A percentile compares a stretch with the other conserved stretches of the same genome.
phyloP scores from a whole-genome alignment of 1,140 invertebrate species.

The Drosophila mayri region DNA sequence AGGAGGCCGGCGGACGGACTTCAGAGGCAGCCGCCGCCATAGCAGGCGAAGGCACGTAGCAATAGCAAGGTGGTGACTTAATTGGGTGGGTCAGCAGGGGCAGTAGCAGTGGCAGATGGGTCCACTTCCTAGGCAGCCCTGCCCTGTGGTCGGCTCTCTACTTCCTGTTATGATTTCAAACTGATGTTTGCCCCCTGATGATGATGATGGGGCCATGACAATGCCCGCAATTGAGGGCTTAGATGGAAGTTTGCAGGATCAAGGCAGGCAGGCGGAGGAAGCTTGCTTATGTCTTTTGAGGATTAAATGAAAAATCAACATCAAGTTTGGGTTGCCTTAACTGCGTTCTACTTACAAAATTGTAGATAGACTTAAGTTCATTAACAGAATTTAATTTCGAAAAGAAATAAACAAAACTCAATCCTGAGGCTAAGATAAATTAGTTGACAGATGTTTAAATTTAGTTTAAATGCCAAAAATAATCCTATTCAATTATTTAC shows the following conservation, averaged over 20 bases:
- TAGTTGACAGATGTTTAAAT: neutral
- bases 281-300: neutral
- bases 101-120: neutral
- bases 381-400: neutral
- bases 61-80: slow-evolving; percentile 25
- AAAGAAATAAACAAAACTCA: neutral
- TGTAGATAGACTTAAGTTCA: neutral
- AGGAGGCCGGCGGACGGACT: slow-evolving; percentile 15
- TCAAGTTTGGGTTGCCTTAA: neutral
- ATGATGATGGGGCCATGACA: slow-evolving; percentile 32
- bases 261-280: neutral
- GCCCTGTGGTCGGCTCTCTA: slow-evolving; percentile 33
- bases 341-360: neutral
- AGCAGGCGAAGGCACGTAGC: slow-evolving; percentile 58
- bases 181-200: slow-evolving; percentile 36
- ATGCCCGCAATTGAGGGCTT: slow-evolving; percentile 37
- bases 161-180: slow-evolving; percentile 58
- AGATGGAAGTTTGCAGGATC: slow-evolving; percentile 16
- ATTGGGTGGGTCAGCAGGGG: slow-evolving; percentile 20
- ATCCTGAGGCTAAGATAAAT: neutral
- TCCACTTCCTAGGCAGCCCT: slow-evolving; percentile 12
- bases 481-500: neutral
- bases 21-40: slow-evolving; percentile 40
- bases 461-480: neutral
- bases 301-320: slow-evolving; percentile 36